phyloP scores from a whole-genome alignment of 1,140 invertebrate genomes.

The Lordiphosa clarofinis region DNA sequence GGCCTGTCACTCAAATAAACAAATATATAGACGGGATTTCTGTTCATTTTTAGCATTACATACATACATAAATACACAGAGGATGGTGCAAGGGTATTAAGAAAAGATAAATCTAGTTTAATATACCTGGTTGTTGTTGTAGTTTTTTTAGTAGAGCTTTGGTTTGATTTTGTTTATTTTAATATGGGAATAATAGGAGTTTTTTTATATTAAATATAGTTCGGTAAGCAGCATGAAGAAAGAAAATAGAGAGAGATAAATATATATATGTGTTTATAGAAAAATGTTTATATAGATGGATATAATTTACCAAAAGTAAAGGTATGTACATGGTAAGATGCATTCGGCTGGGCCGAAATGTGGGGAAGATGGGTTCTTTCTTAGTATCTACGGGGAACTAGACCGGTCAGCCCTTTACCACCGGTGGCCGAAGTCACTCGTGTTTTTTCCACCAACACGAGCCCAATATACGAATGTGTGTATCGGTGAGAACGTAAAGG shows the following conservation, averaged over 20 bases:
- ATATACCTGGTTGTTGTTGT: conserved; percentile 71
- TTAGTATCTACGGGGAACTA: too few species aligned
- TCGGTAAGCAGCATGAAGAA: conserved; percentile 59
- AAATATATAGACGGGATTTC: too few species aligned
- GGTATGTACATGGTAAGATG: too few species aligned
- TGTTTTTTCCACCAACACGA: too few species aligned
- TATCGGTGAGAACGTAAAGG: too few species aligned
- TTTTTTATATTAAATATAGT: conserved; percentile 14
- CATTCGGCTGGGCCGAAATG: too few species aligned
- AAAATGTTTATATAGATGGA: neutral
- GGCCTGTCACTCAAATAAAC: too few species aligned
- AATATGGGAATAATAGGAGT: conserved; percentile 33
- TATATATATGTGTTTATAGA: conserved; percentile 1
- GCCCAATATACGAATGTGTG: too few species aligned
- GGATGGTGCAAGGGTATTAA: conserved; percentile 7
- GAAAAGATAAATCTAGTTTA: neutral
- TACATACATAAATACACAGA: conserved; percentile 8
- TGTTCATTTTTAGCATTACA: conserved; percentile 1
- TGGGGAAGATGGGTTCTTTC: too few species aligned
- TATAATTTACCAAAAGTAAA: neutral
- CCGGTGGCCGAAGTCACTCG: too few species aligned
- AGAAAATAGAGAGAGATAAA: conserved; percentile 35
- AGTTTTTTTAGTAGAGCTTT: conserved; percentile 76
- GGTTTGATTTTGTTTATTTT: conserved; percentile 22
- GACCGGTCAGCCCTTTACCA: too few species aligned